A percentile compares a stretch with the other conserved stretches of the same genome.
phyloP scores from a whole-genome alignment of 1,140 invertebrate genomes.

The Pseudomyrmex sp. region DNA sequence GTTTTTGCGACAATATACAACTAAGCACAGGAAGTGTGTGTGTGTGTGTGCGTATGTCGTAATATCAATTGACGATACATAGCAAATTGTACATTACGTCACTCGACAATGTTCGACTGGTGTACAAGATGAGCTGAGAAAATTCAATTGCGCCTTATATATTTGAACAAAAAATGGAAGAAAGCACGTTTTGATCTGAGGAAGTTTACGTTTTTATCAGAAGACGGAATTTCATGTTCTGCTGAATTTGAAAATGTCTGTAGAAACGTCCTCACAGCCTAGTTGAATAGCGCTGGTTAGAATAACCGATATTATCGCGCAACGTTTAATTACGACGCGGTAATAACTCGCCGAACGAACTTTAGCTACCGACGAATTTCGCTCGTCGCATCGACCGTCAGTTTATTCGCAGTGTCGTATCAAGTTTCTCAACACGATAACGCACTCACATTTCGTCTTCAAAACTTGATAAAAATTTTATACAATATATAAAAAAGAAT shows the following conservation, averaged over 20 bases:
- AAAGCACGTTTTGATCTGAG: background rate
- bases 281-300: slow-evolving; percentile 28
- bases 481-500: no score
- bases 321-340: slow-evolving; percentile 49
- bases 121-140: background rate
- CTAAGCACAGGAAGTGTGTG: background rate
- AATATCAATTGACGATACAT: slow-evolving; percentile 7
- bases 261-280: slow-evolving; percentile 27
- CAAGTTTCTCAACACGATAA: slow-evolving; percentile 28
- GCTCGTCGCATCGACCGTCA: slow-evolving; percentile 2
- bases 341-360: slow-evolving; percentile 39
- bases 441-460: background rate
- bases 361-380: slow-evolving; percentile 19
- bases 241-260: slow-evolving; percentile 28
- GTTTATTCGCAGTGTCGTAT: slow-evolving; percentile 19
- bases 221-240: background rate
- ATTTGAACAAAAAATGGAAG: background rate
- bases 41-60: background rate
- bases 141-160: background rate
- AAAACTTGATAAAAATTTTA: no score
- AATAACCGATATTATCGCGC: slow-evolving; percentile 55
- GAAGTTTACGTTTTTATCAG: background rate
- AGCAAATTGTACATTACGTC: slow-evolving; percentile 2
- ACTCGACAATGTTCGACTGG: background rate
- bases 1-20: background rate